A percentile compares a stretch with the other conserved stretches of the same genome.
Evolutionary conservation across 2,797 vertebrate genomes (phyloP).

Genomic region (Lindbergichthys nudifrons): DNA sequence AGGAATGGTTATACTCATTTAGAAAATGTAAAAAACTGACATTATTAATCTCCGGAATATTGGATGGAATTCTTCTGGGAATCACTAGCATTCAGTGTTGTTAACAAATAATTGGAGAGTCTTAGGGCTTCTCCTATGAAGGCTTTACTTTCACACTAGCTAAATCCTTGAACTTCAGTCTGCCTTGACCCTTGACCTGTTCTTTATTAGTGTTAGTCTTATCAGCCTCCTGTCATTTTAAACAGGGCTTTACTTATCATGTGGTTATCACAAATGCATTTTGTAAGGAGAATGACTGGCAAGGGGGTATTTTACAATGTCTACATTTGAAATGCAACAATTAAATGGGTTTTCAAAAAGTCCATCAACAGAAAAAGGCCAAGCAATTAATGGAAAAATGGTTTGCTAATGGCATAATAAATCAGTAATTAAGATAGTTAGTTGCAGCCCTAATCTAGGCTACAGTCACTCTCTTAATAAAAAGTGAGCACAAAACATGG

Average conservation of each 20-base stretch:
- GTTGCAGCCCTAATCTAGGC: not conserved
- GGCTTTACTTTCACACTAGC: conserved; percentile 16
- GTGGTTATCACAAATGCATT: not conserved
- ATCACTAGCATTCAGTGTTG: conserved; percentile 15
- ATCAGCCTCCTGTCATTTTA: conserved; percentile 24
- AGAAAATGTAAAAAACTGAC: conserved; percentile 16
- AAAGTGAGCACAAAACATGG: not conserved
- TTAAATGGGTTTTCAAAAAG: not conserved
- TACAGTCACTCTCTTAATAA: not conserved
- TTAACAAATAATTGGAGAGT: conserved; percentile 16
- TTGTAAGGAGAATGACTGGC: not conserved
- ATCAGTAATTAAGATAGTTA: not conserved
- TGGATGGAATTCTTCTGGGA: conserved; percentile 17
- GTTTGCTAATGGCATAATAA: no score
- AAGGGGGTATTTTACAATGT: not conserved
- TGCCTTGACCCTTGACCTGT: conserved; percentile 26
- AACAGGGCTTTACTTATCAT: not conserved
- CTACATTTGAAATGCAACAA: not conserved
- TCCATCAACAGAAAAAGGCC: not conserved
- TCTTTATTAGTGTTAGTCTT: conserved; percentile 25
- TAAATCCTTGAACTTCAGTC: conserved; percentile 52
- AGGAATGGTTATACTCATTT: conserved; percentile 13
- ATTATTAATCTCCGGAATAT: conserved; percentile 21
- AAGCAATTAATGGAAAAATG: not conserved
- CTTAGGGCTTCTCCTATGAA: conserved; percentile 6